Evolutionary conservation across 2,113 vertebrate genomes (phyloP), one percentile per base, ranked within the genome.

Genomic region (Myotis davidii): DNA sequence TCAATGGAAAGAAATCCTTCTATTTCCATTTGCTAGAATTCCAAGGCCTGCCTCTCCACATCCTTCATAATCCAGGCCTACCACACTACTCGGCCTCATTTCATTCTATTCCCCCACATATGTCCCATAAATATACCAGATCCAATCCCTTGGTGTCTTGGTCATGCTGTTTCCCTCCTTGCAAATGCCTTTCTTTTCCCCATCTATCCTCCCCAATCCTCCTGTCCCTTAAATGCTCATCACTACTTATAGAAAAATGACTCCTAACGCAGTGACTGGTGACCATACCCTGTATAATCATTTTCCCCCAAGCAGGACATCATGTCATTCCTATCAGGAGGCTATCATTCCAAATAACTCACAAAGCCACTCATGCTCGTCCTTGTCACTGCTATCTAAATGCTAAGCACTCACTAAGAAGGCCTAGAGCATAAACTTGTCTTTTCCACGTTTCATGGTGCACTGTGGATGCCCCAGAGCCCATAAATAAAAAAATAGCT

Each of bases 401-500:
- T 86, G 84, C 83, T 48, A 90, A 96, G 90, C 16, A 64, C 87
- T 84, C 70, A 34, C 64, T n/a, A 21, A 86, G 65, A 91, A 67
- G 54, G 86, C 81, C 84, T 90, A 82, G 72, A 93, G 84, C 89
- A 94, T 84, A 90, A 91, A 93, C 76, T 39, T 90, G 74, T 81
- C 86, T 95, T 77, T 83, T 42, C 59, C 65, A 37, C 65, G 84
- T 86, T 97, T 73, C 32, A 1, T 69, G 54, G 87, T 54, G 27
- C 77, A 91, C 56, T 69, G 42, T 21, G 34, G 76, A 64, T 81
- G 70, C 64, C 79, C 93, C 29, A 82, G 84, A 94, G 27, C 67
- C 88, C 76, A 94, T 93, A 93, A 96, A 97, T 95, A 92, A 85
- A 88, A 88, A 96, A 82, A 97, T 92, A 90, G 77, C 91, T 91